Evolutionary conservation across 2,113 vertebrate genomes (phyloP), one percentile per base, ranked within the genome.

Genomic region (Notothenia coriiceps): DNA sequence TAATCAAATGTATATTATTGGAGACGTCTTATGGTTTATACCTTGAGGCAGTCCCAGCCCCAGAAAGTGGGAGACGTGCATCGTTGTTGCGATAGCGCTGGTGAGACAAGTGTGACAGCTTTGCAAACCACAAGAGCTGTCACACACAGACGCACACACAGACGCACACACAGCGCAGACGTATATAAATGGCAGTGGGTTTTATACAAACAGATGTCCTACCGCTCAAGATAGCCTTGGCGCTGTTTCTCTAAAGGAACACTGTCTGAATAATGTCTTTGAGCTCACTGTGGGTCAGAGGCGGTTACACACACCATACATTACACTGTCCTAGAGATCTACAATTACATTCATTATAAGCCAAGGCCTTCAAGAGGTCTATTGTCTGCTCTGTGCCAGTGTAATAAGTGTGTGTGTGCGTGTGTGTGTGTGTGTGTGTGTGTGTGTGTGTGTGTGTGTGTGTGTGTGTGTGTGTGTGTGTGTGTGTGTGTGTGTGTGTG

Each of bases 281-380:
- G 79, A 86, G 69, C 74, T 83, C 25, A 0, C 49, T 22, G 70
- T n/a, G 75, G 75, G 25, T 75, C 49, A 60, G 79, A 80, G 87
- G 86, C 57, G 20, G 71, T 62, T 80, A 72, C 86, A 86, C 82
- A 72, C 69, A 75, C 70, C 62, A 56, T 83, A 84, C 83, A 86
- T 89, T 84, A 89, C 83, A 88, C 79, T 82, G 79, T 91, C 92
- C 80, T 59, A 51, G 70, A 92, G 85, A 84, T 90, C 89, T 89
- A 89, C 85, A 93, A 90, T 93, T 92, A 91, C 82, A 80, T 86
- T 89, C 87, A 94, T 94, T 90, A 92, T 66, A 85, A 77, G 79
- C 74, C 40, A 15, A 17, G 67, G 74, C 70, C 73, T 85, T 89
- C 59, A 86, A 91, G 84, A 86, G 81, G 68, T 50, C 80, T 75